Evolutionary conservation across 2,113 vertebrate genomes (phyloP).

Genomic region (Oryzias melastigma): DNA sequence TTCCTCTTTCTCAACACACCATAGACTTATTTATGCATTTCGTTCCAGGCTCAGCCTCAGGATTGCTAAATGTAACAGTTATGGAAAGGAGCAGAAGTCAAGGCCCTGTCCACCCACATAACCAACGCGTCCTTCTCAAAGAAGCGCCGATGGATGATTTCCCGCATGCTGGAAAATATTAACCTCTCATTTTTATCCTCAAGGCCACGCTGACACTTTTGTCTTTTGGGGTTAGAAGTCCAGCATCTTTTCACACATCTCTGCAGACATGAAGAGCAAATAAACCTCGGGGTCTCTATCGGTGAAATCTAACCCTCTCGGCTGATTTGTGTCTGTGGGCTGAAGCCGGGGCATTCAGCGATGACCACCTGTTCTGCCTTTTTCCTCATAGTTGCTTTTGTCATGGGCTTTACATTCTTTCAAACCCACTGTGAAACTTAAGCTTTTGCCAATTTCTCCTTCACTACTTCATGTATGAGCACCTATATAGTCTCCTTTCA

Average conservation of each 20-base stretch:
- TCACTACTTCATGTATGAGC: slow-evolving; percentile 46
- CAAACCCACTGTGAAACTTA: slow-evolving; percentile 60
- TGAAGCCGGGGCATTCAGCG: slow-evolving; percentile 42
- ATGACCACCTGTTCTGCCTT: slow-evolving; percentile 77
- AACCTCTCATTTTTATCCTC: slow-evolving; percentile 24
- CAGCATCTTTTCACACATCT: slow-evolving; percentile 74
- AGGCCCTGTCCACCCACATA: slow-evolving; percentile 42
- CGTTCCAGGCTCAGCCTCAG: slow-evolving; percentile 20
- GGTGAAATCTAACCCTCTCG: slow-evolving; percentile 75
- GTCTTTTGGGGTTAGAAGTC: slow-evolving; percentile 51
- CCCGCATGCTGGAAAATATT: slow-evolving; percentile 32
- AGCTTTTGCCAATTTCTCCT: slow-evolving; percentile 67
- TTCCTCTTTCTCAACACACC: slow-evolving; percentile 9
- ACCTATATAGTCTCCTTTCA: slow-evolving; percentile 58
- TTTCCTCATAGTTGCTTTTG: slow-evolving; percentile 58
- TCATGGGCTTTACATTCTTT: slow-evolving; percentile 69
- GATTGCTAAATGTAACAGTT: slow-evolving; percentile 22
- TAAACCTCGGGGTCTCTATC: slow-evolving; percentile 71
- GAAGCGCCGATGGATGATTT: slow-evolving; percentile 52
- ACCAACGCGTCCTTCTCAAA: slow-evolving; percentile 53
- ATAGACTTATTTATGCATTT: slow-evolving; percentile 31
- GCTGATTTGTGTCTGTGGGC: slow-evolving; percentile 66
- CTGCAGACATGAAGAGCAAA: slow-evolving; percentile 71
- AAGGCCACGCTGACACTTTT: slow-evolving; percentile 35
- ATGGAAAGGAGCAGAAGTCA: slow-evolving; percentile 38